Evolutionary conservation across 2,888 invertebrate species (phyloP).

Genomic region (Mesorhabditis belari): DNA sequence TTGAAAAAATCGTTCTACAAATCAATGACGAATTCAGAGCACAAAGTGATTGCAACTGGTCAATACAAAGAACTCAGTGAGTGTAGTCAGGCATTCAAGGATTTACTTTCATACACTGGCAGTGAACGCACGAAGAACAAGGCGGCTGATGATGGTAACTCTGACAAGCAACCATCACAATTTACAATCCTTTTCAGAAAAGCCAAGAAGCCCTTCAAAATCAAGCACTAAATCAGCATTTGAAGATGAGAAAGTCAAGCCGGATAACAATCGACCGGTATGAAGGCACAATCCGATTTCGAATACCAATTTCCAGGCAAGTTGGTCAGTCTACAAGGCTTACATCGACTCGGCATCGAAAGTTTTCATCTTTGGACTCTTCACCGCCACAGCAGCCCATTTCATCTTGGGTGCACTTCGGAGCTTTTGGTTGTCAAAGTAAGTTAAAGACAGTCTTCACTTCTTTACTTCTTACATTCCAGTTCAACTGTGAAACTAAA

Average conservation of each 20-base stretch:
- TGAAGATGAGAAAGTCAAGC: not conserved
- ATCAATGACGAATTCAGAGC: not conserved
- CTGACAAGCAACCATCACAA: not conserved
- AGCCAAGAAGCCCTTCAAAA: not conserved
- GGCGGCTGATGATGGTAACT: not conserved
- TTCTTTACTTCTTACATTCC: no score
- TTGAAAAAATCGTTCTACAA: not conserved
- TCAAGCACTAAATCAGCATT: not conserved
- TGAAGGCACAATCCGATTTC: not conserved
- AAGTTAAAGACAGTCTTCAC: no score
- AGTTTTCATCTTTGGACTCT: not conserved
- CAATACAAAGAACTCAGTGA: not conserved
- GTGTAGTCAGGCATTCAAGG: not conserved
- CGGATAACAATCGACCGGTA: not conserved
- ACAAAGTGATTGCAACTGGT: not conserved
- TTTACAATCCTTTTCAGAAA: not conserved
- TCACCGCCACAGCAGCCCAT: not conserved
- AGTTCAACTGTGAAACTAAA: no score
- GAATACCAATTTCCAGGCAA: not conserved
- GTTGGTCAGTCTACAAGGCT: not conserved
- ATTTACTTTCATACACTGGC: not conserved
- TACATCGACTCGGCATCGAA: not conserved
- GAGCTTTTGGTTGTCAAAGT: not conserved
- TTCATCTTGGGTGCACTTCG: not conserved
- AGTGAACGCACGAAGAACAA: not conserved